Base-by-base conservation (phyloP, 2,888 invertebrate species). In the Lasioglossum villosulum region DNA sequence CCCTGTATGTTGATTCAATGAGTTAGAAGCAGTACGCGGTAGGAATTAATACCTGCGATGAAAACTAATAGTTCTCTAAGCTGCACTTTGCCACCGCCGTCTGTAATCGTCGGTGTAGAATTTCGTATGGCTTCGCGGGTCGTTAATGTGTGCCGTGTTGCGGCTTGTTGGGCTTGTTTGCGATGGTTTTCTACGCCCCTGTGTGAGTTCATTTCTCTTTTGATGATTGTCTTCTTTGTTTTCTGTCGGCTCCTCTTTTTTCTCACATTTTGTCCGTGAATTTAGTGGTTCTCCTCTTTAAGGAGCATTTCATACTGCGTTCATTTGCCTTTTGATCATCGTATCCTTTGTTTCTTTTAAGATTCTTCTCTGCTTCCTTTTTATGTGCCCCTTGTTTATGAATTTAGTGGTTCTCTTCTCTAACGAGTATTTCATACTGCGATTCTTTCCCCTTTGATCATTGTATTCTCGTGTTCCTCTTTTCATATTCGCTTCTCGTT, bases 21-120 rank as follows among this genome's bases (percentile, higher is more conserved):
- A 34, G 34, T 34, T 19, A 66, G 66, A 66, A 30, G 30, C 34
- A 66, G 34, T 34, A 19, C 30, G 23, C 30, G 66, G 23, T 8
- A 34, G 66, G 19, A 66, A 66, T 66, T 66, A 66, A 66, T 66
- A 34, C 34, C 66, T 8, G 34, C 66, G 66, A 66, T 66, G 66
- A 34, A 66, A 34, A 34, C 66, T 66, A 19, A 19, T 23, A 66
- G 66, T 30, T 66, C 34, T 30, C 66, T 4, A 19, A 30, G 23
- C 66, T 66, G 34, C 66, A 34, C 19, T 66, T 66, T 10, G 34
- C 66, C 66, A 8, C 30, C 34, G 34, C 19, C 19, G 4, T 10
- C 19, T 30, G 16, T 16, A 63, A 63, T 30, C 63, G 63, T 63
- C 63, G 63, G 30, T 6, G 63, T 30, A 12, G 63, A 30, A 16